These are phyloP conservation scores for Sylvia atricapilla DNA, from an alignment of 2,113 vertebrate genomes.

Conservation along the genomic window DNA sequence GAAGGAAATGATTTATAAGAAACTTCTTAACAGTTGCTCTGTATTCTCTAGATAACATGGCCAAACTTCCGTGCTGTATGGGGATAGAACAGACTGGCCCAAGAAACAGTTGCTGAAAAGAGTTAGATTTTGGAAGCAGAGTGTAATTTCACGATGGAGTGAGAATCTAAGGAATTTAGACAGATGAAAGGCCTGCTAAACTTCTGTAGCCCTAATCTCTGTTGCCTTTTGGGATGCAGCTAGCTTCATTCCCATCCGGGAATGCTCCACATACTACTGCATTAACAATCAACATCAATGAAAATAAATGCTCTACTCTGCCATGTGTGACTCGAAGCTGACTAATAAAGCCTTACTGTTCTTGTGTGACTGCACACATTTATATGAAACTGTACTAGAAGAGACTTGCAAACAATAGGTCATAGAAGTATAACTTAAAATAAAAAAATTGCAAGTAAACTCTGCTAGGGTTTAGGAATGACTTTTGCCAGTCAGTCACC, in stretches of 20 bases:
- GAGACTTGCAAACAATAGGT: neutral
- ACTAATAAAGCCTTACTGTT: neutral
- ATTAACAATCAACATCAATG: neutral
- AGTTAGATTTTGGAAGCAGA: neutral
- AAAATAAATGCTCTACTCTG: neutral
- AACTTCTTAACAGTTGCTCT: neutral
- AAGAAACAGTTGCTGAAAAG: neutral
- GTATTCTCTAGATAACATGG: neutral
- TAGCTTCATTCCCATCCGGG: neutral
- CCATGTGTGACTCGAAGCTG: neutral
- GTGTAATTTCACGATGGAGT: constrained; percentile 30
- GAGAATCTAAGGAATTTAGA: constrained; percentile 18
- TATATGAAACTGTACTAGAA: neutral
- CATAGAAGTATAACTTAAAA: neutral
- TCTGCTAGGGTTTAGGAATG: neutral
- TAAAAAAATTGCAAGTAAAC: neutral
- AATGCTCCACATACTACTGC: neutral
- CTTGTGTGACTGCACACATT: neutral
- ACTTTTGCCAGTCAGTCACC: neutral
- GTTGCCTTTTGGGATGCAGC: neutral
- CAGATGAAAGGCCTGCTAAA: neutral
- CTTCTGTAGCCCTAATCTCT: neutral
- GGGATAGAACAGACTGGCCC: neutral
- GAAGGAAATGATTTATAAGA: neutral
- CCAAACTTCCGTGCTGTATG: neutral